These are phyloP conservation scores for Latheticus oryzae DNA, from an alignment of 2,888 invertebrate species.

Conservation along the genomic window DNA sequence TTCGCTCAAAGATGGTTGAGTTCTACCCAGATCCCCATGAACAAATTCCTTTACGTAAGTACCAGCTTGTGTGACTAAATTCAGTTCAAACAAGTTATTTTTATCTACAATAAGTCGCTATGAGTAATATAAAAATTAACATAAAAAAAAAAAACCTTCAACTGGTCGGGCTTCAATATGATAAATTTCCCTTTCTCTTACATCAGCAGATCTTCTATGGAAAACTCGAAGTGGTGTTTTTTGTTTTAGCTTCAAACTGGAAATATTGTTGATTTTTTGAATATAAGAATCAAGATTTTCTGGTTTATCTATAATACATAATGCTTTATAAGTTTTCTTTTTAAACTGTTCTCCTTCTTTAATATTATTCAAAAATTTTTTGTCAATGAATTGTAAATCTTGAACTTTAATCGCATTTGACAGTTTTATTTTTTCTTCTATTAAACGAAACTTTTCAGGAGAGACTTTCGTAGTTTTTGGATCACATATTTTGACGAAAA, in stretches of 20 bases:
- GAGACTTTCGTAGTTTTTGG: conserved; percentile 71
- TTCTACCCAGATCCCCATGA: conserved; percentile 95
- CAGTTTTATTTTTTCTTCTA: conserved; percentile 72
- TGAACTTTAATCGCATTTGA: conserved; percentile 70
- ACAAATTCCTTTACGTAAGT: conserved; percentile 98
- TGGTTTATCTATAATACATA: conserved; percentile 70
- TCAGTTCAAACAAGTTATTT: conserved; percentile 72
- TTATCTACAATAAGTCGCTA: conserved; percentile 59
- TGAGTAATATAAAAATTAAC: conserved; percentile 13
- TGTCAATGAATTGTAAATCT: conserved; percentile 74
- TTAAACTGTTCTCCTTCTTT: conserved; percentile 92
- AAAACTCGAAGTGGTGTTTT: conserved; percentile 92
- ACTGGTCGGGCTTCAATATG: conserved; percentile 72
- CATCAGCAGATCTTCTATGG: conserved; percentile 83
- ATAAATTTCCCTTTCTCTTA: conserved; percentile 75
- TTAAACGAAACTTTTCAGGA: conserved; percentile 66
- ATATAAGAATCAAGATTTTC: conserved; percentile 69
- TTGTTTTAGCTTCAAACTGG: conserved; percentile 74
- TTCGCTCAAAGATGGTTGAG: conserved; percentile 79
- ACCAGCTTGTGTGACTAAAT: conserved; percentile 87
- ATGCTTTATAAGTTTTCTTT: conserved; percentile 86
- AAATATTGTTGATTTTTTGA: conserved; percentile 62
- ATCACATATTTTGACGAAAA: conserved; percentile 86
- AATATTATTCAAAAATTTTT: conserved; percentile 66
- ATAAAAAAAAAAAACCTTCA: conserved; percentile 58